Percentiles rank a stretch among this genome's conserved stretches.
These are phyloP conservation scores for Gallinago stenura DNA, from an alignment of 2,797 vertebrate species.

Conservation along the genomic window DNA sequence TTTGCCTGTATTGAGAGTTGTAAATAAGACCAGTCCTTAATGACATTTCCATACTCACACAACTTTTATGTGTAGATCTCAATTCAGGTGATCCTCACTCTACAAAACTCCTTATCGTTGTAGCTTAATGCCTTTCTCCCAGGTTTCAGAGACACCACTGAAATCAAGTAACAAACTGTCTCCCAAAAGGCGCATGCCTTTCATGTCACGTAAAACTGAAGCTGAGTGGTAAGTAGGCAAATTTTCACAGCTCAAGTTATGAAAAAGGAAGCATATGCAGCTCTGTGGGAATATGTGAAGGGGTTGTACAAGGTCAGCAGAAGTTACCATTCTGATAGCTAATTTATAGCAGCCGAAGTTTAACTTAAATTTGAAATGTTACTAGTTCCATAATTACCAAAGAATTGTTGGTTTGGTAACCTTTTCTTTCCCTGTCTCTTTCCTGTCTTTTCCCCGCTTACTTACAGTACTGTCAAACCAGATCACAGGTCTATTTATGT, in stretches of 20 bases:
- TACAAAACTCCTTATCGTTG: background rate
- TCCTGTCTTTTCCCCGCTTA: background rate
- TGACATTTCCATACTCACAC: background rate
- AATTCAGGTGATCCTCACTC: background rate
- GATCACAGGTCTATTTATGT: background rate
- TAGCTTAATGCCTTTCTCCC: background rate
- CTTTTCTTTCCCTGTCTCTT: background rate
- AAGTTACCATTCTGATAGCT: background rate
- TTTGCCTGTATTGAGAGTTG: background rate
- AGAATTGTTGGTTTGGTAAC: background rate
- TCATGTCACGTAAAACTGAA: background rate
- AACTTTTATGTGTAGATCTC: background rate
- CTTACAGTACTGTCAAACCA: background rate
- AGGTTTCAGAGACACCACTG: background rate
- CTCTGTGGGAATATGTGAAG: background rate
- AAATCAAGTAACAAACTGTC: background rate
- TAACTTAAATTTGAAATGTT: background rate
- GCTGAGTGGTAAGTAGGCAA: background rate
- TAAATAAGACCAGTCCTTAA: constrained; percentile 36
- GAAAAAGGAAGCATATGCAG: background rate
- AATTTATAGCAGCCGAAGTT: background rate
- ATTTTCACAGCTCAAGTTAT: background rate
- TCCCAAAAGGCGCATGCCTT: background rate
- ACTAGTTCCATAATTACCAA: background rate
- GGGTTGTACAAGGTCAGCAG: background rate